Evolutionary conservation across 2,888 invertebrate species (phyloP).

Genomic region (Melieria crassipennis): DNA sequence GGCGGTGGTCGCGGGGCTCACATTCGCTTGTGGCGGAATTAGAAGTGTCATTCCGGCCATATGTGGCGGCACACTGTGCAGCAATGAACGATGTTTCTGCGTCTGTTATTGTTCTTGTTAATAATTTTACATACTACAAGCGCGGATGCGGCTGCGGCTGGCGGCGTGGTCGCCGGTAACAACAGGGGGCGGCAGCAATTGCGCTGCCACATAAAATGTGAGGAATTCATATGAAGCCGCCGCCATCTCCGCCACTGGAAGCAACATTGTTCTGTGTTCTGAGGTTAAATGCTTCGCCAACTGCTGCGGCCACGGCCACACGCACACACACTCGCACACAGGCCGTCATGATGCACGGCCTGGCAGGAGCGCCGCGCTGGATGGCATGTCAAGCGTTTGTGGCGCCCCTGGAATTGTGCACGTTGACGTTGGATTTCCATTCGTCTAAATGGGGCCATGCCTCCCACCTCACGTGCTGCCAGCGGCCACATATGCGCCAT

Average conservation of each 20-base stretch:
- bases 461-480: too few relatives aligned
- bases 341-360: conserved; percentile 33
- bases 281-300: conserved; percentile 32
- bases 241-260: background rate
- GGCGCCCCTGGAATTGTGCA: background rate
- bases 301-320: conserved; percentile 5
- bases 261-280: background rate
- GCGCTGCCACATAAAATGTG: conserved; percentile 21
- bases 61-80: conserved; percentile 46
- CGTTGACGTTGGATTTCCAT: background rate
- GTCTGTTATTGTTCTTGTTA: conserved; percentile 46
- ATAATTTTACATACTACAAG: conserved; percentile 46
- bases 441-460: too few relatives aligned
- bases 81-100: conserved; percentile 57
- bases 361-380: background rate
- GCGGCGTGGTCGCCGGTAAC: conserved; percentile 45
- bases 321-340: background rate
- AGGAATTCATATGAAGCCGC: conserved; percentile 27
- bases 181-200: background rate
- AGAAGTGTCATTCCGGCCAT: conserved; percentile 60
- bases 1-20: conserved; percentile 24
- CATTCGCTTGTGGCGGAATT: conserved; percentile 46
- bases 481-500: background rate
- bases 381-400: background rate
- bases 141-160: too few relatives aligned